These are phyloP conservation scores for Ips nitidus DNA, from an alignment of 1,140 invertebrate species.

Conservation along the genomic window DNA sequence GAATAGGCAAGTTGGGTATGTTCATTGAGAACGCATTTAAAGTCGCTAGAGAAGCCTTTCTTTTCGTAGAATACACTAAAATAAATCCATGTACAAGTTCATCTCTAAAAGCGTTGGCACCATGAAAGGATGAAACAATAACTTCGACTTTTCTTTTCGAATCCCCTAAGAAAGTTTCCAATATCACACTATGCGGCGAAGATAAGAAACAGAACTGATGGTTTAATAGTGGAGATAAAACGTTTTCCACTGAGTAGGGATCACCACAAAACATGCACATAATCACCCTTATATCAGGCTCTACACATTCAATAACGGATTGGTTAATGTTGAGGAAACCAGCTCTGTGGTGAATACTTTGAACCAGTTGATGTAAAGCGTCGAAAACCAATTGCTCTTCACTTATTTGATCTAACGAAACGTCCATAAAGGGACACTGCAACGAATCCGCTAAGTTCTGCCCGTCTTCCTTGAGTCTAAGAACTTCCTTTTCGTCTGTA, in stretches of 20 bases:
- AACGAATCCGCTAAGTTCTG: conserved; percentile 86
- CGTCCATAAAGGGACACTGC: conserved; percentile 86
- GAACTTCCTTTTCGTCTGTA: conserved; percentile 79
- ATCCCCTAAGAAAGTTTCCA: conserved; percentile 89
- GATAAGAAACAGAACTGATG: conserved; percentile 87
- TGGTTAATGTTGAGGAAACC: conserved; percentile 73
- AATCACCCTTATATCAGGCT: conserved; percentile 87
- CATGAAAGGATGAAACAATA: conserved; percentile 93
- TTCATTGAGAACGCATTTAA: conserved; percentile 93
- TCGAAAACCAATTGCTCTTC: conserved; percentile 68
- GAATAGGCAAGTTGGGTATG: conserved; percentile 91
- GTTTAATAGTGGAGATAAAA: conserved; percentile 83
- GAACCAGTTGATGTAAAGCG: conserved; percentile 72
- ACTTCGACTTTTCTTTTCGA: conserved; percentile 89
- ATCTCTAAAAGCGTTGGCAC: conserved; percentile 87
- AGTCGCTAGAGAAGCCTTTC: conserved; percentile 91
- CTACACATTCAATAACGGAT: conserved; percentile 74
- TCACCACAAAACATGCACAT: conserved; percentile 98
- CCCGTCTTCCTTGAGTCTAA: conserved; percentile 83
- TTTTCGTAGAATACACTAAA: conserved; percentile 91
- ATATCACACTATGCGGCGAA: conserved; percentile 82
- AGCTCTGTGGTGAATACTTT: conserved; percentile 72
- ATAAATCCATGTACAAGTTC: conserved; percentile 95
- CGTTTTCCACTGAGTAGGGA: conserved; percentile 87
- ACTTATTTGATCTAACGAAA: conserved; percentile 67